A percentile compares a stretch with the other conserved stretches of the same genome.
These are phyloP conservation scores for Prorops nasuta DNA, from an alignment of 1,140 invertebrate genomes.

Conservation along the genomic window DNA sequence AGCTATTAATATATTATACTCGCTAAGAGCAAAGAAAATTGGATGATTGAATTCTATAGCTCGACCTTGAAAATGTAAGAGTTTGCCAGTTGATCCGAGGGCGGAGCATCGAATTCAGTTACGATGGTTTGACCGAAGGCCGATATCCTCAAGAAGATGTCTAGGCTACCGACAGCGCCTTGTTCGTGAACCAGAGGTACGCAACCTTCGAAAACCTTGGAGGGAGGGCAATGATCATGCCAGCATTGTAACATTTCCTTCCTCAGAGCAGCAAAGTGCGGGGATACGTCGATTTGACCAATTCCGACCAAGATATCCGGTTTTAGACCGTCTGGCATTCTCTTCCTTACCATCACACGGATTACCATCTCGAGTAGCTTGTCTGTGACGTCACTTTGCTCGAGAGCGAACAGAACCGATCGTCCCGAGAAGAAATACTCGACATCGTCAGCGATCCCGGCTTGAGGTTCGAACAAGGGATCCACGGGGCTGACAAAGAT, in stretches of 20 bases:
- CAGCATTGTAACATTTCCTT: slow-evolving; percentile 39
- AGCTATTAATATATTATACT: no score
- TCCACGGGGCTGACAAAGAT: slow-evolving; percentile 39
- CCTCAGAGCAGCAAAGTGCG: slow-evolving; percentile 38
- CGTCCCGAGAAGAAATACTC: slow-evolving; percentile 41
- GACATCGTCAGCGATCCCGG: slow-evolving; percentile 25
- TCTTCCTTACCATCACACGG: slow-evolving; percentile 34
- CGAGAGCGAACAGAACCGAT: slow-evolving; percentile 44
- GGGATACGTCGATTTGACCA: slow-evolving; percentile 38
- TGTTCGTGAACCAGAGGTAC: slow-evolving; percentile 30
- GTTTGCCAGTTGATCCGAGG: neutral
- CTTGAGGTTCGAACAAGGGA: slow-evolving; percentile 31
- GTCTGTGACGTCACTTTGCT: slow-evolving; percentile 13
- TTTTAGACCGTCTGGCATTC: slow-evolving; percentile 31
- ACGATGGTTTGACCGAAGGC: slow-evolving; percentile 38
- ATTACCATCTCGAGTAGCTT: slow-evolving; percentile 31
- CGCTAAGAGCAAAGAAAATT: no score
- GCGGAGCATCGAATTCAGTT: slow-evolving; percentile 39
- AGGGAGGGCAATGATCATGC: slow-evolving; percentile 18
- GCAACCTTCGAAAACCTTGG: slow-evolving; percentile 37
- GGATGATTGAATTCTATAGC: no score
- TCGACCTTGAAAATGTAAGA: slow-evolving; percentile 35
- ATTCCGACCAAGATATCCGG: slow-evolving; percentile 36
- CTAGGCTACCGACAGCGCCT: slow-evolving; percentile 18
- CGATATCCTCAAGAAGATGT: slow-evolving; percentile 37